Evolutionary conservation across 2,888 invertebrate species (phyloP).

Genomic region (Dicyrtomina minuta): DNA sequence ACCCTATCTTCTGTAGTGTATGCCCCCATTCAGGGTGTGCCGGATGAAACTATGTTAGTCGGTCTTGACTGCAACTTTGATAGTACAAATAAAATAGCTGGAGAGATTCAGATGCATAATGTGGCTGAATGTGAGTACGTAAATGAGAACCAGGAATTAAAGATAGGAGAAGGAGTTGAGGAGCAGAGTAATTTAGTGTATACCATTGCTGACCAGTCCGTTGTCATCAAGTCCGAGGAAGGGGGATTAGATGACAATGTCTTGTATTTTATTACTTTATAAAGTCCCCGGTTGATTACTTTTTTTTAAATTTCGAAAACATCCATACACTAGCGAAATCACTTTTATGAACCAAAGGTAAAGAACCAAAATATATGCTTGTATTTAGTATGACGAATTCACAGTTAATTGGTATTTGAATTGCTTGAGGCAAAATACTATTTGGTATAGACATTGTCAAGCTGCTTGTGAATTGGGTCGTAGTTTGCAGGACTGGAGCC

Average conservation of each 20-base stretch:
- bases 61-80: conserved; percentile 25
- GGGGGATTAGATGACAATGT: conserved; percentile 32
- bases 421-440: too few species aligned
- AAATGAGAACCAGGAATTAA: conserved; percentile 11
- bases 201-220: conserved; percentile 28
- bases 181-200: conserved; percentile 22
- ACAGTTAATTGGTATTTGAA: too few species aligned
- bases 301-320: too few species aligned
- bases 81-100: conserved; percentile 28
- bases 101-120: conserved; percentile 15
- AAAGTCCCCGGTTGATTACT: background rate
- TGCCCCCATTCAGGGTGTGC: conserved; percentile 1
- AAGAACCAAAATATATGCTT: too few species aligned
- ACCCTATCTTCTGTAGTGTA: conserved; percentile 16
- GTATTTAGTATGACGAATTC: too few species aligned
- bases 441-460: too few species aligned
- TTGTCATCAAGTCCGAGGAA: conserved; percentile 24
- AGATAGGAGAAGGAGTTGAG: background rate
- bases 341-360: too few species aligned
- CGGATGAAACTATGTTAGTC: conserved; percentile 25
- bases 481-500: too few species aligned
- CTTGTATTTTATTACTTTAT: conserved; percentile 25
- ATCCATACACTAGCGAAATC: too few species aligned
- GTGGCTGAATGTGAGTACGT: too few species aligned
- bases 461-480: too few species aligned